These are phyloP conservation scores for Cryptoblepharus egeriae DNA, from an alignment of 2,797 vertebrate genomes.

Conservation along the genomic window DNA sequence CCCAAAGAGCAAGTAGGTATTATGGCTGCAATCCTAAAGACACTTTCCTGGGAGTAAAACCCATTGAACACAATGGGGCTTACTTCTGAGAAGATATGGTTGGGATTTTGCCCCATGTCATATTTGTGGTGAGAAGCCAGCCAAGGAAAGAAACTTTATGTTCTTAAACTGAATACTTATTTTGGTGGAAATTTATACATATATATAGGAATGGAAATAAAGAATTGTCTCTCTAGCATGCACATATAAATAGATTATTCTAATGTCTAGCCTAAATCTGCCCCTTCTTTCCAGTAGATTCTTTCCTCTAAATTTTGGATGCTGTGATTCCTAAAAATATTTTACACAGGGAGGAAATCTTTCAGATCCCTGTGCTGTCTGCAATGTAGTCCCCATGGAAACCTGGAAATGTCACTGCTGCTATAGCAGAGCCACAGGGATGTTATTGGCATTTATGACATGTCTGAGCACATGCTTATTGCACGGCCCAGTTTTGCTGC, in stretches of 20 bases:
- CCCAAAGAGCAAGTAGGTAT: neutral
- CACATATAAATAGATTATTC: neutral
- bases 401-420: neutral
- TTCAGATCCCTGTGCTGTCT: neutral
- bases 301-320: neutral
- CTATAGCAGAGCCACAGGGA: neutral
- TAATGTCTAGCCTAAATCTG: neutral
- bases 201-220: neutral
- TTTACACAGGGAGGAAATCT: neutral
- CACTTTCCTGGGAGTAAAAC: no score
- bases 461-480: neutral
- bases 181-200: neutral
- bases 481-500: slow-evolving; percentile 1
- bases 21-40: no score
- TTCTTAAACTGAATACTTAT: neutral
- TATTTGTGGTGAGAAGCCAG: neutral
- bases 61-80: no score
- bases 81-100: no score
- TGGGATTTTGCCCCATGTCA: no score
- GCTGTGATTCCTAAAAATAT: neutral
- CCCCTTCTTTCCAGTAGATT: neutral
- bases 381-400: neutral
- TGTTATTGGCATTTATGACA: neutral
- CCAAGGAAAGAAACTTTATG: neutral
- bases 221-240: neutral